Evolutionary conservation across 1,140 invertebrate genomes (phyloP), one percentile per base, ranked within the genome.

Genomic region (Zophobas atratus): DNA sequence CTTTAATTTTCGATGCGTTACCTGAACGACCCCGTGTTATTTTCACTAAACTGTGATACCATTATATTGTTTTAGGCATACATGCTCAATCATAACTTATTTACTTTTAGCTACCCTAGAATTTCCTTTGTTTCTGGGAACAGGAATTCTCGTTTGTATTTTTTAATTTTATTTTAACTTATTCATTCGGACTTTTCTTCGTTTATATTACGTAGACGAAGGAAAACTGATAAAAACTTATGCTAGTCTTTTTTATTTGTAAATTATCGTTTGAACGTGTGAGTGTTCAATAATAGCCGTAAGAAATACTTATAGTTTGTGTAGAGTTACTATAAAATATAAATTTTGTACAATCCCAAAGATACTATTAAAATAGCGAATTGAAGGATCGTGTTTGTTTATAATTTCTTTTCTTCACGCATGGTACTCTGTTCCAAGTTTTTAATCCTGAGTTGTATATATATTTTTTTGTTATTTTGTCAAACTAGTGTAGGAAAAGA

Each of bases 311-410:
- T 70, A 81, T 78, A 72, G 60, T 67, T 76, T 67, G 75, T 80
- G 75, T 81, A 81, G 70, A 80, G 75, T 75, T 83, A 82, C 73
- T 75, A 77, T 81, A 84, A 80, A 79, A 82, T 79, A 81, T 76
- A 80, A 80, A 81, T 85, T 85, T 85, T 85, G 80, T 85, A 85
- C 83, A 84, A 85, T 85, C 84, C 56, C 84, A 85, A 84, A 84
- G 84, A 84, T 83, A 81, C 77, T 51, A 72, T 53, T 75, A 46
- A 57, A 72, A 43, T 77, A 71, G 63, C 67, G 36, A 77, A 56
- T 56, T 41, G 39, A 56, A 43, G 34, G 32, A 34, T 75, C 56
- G 41, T 48, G 73, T 72, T 76, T 76, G 63, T 70, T 75, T 75
- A 53, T 57, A 79, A 77, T 67, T 43, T 67, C 60, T 43, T 41